Evolutionary conservation across 2,888 invertebrate species (phyloP), one percentile per base, ranked within the genome.

Genomic region (Fragum sueziense): DNA sequence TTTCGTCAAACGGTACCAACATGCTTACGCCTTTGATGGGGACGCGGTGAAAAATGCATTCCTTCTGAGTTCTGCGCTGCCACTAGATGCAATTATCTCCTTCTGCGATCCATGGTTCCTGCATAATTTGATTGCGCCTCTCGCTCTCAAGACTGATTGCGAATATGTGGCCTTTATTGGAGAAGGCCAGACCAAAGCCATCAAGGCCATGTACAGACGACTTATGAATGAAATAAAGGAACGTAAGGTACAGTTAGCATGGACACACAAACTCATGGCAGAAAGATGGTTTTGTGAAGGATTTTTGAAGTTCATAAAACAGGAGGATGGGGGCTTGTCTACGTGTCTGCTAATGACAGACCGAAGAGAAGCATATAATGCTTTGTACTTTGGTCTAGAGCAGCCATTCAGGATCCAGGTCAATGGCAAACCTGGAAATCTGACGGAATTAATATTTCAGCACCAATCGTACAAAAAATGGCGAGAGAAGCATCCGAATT

Each of bases 261-360:
- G 61, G 61, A 61, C 11, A 0, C 61, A 61, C 22, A n/a, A 1
- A n/a, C 14, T 61, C 2, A 33, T 61, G 61, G 0, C 29, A 61
- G 61, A 61, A 31, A 27, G 61, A 33, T 61, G 61, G 61, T 61
- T 61, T 61, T 61, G 61, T 7, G 61, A 61, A 17, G 61, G 33
- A 31, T 61, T 61, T 61, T 7, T 61, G 20, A 33, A n/a, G 33
- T 61, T 29, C 20, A 11, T 61, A 7, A 61, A 61, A 29, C 33
- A 61, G 29, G 33, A 61, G 7, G n/a, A 29, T 7, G 61, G 61
- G 7, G 7, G 33, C 9, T 31, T 61, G n/a, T 61, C 61, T 2
- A 3, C 2, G 20, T 61, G 31, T n/a, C 11, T 61, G 4, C 31
- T 61, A 2, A 29, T 31, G n/a, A n/a, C 61, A 14, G 61, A 61